Percentiles rank a stretch among this genome's conserved stretches.
phyloP scores from a whole-genome alignment of 64 coral and sea anemone species.

The Hydrozoanthus tunicans region DNA sequence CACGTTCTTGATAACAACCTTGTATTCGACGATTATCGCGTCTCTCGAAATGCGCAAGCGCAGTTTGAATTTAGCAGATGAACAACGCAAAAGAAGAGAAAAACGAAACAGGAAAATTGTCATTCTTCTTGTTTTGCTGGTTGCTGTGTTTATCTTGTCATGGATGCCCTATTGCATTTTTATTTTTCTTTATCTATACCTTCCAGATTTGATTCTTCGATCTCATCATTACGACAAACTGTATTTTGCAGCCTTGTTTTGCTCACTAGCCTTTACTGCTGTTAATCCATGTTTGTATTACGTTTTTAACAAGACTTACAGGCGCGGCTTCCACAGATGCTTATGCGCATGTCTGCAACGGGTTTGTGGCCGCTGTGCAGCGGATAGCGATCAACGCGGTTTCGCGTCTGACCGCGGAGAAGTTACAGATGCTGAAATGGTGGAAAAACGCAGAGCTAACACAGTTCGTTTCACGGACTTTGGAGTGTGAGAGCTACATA shows the following conservation, averaged over 20 bases:
- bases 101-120: conserved; percentile 42
- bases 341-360: not conserved
- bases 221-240: not conserved
- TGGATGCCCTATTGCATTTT: conserved; percentile 52
- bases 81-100: conserved; percentile 39
- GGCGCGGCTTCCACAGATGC: not conserved
- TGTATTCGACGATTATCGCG: conserved; percentile 18
- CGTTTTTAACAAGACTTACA: conserved; percentile 43
- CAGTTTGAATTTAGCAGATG: not conserved
- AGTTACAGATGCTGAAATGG: not conserved
- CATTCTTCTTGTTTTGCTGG: not conserved
- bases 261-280: conserved; percentile 27
- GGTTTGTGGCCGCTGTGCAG: not conserved
- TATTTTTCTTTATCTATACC: conserved; percentile 47
- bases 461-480: conserved; percentile 39
- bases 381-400: not conserved
- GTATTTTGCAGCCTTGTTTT: conserved; percentile 43
- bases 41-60: conserved; percentile 29
- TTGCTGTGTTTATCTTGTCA: conserved; percentile 12
- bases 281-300: conserved; percentile 39
- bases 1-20: not conserved
- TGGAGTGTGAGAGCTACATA: not conserved
- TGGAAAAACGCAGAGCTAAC: not conserved
- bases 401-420: not conserved
- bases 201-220: not conserved